Conservation (phyloP, 2,113 vertebrate species). For the Toxostoma redivivum region DNA sequence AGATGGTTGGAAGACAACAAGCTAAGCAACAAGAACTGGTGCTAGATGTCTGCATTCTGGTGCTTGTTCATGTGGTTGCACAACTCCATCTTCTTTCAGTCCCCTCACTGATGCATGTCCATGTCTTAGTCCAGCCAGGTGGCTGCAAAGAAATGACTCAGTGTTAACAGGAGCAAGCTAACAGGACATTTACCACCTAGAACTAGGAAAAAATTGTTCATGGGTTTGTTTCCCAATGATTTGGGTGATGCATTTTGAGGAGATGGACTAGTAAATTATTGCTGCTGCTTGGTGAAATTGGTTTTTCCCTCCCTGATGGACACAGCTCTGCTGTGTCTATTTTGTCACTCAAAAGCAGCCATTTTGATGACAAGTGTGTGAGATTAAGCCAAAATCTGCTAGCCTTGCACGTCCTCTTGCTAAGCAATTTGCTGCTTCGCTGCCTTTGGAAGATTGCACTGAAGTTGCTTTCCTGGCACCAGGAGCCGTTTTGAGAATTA, state of each 20-base stretch:
- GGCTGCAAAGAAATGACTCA: background rate
- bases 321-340: background rate
- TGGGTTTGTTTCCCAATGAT: background rate
- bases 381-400: constrained; percentile 37
- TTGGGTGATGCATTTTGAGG: background rate
- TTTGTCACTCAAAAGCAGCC: background rate
- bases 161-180: background rate
- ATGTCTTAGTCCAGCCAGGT: background rate
- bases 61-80: background rate
- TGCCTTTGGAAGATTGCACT: constrained; percentile 14
- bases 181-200: background rate
- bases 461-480: background rate
- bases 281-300: background rate
- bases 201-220: background rate
- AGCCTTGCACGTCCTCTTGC: background rate
- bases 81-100: background rate
- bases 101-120: background rate
- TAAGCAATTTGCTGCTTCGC: constrained; percentile 34
- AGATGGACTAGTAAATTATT: background rate
- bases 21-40: background rate
- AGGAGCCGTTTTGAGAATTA: background rate
- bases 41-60: background rate
- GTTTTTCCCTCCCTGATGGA: background rate
- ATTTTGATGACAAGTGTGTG: constrained; percentile 6
- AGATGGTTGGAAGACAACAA: background rate